phyloP scores from a whole-genome alignment of 2,113 vertebrate genomes.

The Pelmatolapia mariae region DNA sequence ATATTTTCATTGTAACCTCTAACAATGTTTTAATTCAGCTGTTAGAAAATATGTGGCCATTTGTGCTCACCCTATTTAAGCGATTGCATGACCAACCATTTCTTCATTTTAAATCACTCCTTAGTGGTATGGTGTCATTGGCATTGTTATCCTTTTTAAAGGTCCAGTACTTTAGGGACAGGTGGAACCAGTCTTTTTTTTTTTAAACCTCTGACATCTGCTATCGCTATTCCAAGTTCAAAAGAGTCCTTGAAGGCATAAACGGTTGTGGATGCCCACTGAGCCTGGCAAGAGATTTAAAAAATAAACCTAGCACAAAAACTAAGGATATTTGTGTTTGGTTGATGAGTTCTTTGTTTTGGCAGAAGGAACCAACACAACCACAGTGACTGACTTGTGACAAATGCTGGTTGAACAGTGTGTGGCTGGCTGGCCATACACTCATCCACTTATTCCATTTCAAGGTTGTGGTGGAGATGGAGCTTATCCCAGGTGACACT shows the following conservation, averaged over 20 bases:
- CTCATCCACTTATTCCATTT: background rate
- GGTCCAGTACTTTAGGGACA: background rate
- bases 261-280: accelerated
- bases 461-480: background rate
- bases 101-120: background rate
- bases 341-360: background rate
- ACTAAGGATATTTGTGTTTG: background rate
- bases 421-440: background rate
- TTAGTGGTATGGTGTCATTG: background rate
- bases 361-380: background rate
- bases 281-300: background rate
- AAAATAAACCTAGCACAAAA: background rate
- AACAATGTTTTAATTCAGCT: background rate
- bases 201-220: background rate
- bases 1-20: background rate
- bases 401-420: background rate
- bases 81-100: background rate
- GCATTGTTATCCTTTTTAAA: background rate
- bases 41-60: too few relatives aligned
- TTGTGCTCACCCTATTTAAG: background rate
- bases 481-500: background rate
- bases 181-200: background rate
- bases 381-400: background rate
- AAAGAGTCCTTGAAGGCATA: background rate
- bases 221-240: background rate